Evolutionary conservation across 1,140 invertebrate species (phyloP), one percentile per base, ranked within the genome.

Genomic region (Leptinotarsa defecta): DNA sequence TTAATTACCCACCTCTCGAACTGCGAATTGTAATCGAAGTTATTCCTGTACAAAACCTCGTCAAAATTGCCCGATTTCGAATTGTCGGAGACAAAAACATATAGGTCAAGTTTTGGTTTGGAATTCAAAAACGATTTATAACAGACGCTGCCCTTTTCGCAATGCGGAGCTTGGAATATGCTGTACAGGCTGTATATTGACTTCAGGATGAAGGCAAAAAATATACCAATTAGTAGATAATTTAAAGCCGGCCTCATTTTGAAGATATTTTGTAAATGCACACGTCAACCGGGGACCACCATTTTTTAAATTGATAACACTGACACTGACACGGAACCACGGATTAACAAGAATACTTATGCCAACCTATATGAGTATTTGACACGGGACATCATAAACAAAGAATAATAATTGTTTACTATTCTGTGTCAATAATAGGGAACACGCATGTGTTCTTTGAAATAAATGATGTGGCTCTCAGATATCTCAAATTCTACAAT

Each of bases 61-160:
- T 81, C 67, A 65, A 77, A 77, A 48, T 82, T 78, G 52, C 77
- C 79, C 43, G 78, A 78, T 75, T 74, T 80, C 11, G 79, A 81
- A 70, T 81, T 84, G 77, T 84, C 83, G 67, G 78, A 80, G 17
- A 83, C 27, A 63, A 81, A 85, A 63, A 85, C 78, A 19, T 81
- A 72, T 52, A 84, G 75, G 74, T 85, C 84, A 61, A 85, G 77
- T 64, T 81, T 75, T 15, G 84, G 84, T 63, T 84, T 82, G 27
- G 76, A 73, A 74, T 85, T 84, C 65, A 85, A 77, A 76, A 80
- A 83, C 1, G 83, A 85, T 52, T 78, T 78, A 61, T 81, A 85
- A 75, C 84, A 85, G 4, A 78, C 70, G 13, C 84, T 82, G 5
- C 77, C 76, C 13, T 74, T 75, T 11, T 73, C 79, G 73, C 84